Evolutionary conservation across 2,113 vertebrate genomes (phyloP).

Genomic region (Aleadryas rufinucha): DNA sequence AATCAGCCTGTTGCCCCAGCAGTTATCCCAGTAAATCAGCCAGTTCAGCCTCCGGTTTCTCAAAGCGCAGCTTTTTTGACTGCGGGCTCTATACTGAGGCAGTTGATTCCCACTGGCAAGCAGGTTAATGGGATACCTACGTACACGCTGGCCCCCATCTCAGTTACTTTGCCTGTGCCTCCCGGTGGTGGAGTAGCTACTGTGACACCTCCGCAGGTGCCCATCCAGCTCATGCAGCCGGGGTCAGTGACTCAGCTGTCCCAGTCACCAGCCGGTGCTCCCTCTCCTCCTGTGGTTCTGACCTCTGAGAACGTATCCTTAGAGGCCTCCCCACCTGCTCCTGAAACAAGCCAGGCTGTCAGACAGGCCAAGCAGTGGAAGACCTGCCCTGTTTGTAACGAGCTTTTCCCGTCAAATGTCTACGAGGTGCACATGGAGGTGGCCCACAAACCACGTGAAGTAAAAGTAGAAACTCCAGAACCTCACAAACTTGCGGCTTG

Average conservation of each 20-base stretch:
- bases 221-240: constrained; percentile 73
- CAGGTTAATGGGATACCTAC: constrained; percentile 93
- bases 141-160: constrained; percentile 88
- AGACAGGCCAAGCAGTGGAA: constrained; percentile 95
- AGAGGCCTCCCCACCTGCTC: neutral
- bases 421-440: constrained; percentile 91
- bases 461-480: constrained; percentile 4
- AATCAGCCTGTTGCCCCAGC: constrained; percentile 70
- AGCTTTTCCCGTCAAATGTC: constrained; percentile 91
- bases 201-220: constrained; percentile 65
- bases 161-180: constrained; percentile 80
- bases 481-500: constrained; percentile 82
- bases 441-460: constrained; percentile 79
- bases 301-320: neutral
- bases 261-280: constrained; percentile 55
- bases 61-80: constrained; percentile 82
- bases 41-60: constrained; percentile 39
- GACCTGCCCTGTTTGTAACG: constrained; percentile 91
- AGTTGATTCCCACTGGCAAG: constrained; percentile 91
- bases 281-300: constrained; percentile 63
- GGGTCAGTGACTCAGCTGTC: constrained; percentile 64
- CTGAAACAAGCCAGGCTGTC: constrained; percentile 31
- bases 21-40: constrained; percentile 71
- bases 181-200: constrained; percentile 60
- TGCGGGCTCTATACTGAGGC: constrained; percentile 84